These are phyloP conservation scores for Xylophagus ater DNA, from an alignment of 2,888 invertebrate species.

Conservation along the genomic window DNA sequence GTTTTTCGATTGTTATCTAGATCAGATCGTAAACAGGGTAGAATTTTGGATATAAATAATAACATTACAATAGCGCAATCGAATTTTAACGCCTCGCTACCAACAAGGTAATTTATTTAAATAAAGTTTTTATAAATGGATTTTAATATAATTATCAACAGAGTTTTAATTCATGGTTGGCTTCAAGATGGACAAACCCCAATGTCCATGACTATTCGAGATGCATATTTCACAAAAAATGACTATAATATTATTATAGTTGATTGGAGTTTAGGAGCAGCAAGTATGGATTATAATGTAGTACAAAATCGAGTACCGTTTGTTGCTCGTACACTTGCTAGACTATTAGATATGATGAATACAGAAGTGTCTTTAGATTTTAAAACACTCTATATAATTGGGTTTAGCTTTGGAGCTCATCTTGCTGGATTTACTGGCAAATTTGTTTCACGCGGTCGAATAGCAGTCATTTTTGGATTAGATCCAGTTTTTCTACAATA, in stretches of 20 bases:
- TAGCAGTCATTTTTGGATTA: conserved; percentile 12
- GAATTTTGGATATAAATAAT: no score
- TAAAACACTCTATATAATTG: conserved; percentile 17
- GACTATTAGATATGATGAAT: no score
- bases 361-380: no score
- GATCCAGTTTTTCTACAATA: conserved; percentile 10
- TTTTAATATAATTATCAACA: no score
- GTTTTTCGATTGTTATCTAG: no score
- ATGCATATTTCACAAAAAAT: conserved; percentile 4
- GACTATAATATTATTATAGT: conserved; percentile 11
- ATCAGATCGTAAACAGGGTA: no score
- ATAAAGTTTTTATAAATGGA: no score
- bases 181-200: not conserved
- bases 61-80: no score
- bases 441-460: not conserved
- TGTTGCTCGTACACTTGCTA: conserved; percentile 17
- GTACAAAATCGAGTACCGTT: conserved; percentile 6
- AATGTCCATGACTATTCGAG: not conserved
- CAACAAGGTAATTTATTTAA: no score
- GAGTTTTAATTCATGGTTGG: conserved; percentile 5
- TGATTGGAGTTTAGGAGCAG: conserved; percentile 11
- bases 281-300: conserved; percentile 7
- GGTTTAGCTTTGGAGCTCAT: conserved; percentile 24
- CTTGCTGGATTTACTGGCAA: conserved; percentile 19
- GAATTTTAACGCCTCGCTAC: no score